Conservation (phyloP, 2,888 invertebrate species). For the Aplocera efformata region DNA sequence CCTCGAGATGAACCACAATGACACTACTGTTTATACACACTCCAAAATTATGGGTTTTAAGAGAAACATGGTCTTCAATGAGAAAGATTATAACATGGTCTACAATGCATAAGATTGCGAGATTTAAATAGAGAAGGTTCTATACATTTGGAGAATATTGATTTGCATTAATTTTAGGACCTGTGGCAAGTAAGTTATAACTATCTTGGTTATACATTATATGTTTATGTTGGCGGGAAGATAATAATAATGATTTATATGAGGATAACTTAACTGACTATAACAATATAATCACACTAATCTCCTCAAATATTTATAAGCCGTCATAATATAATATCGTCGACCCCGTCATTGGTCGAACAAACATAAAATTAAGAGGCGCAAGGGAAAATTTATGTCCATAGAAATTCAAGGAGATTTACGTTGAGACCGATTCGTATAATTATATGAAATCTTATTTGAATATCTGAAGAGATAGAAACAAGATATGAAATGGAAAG, state of each 20-base stretch:
- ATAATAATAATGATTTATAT: conserved; percentile 21
- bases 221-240: not conserved
- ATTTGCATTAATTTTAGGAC: too few species aligned
- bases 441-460: conserved; percentile 25
- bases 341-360: conserved; percentile 19
- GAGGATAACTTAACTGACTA: conserved; percentile 17
- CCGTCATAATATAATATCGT: conserved; percentile 19
- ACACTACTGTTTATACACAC: not conserved
- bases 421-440: conserved; percentile 11
- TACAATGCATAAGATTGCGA: too few species aligned
- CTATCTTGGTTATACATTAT: not conserved
- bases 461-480: conserved; percentile 17
- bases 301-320: conserved; percentile 27
- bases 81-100: too few species aligned
- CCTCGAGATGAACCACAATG: conserved; percentile 7
- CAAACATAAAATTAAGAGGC: conserved; percentile 20
- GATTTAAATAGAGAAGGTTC: too few species aligned
- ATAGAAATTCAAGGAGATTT: conserved; percentile 27
- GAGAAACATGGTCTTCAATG: too few species aligned
- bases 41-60: too few species aligned
- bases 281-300: conserved; percentile 23
- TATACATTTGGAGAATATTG: too few species aligned
- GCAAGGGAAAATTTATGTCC: conserved; percentile 24
- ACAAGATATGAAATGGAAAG: conserved; percentile 14
- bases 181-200: too few species aligned